Percentiles rank a stretch among this genome's conserved stretches.
Evolutionary conservation across 2,797 vertebrate species (phyloP).

Genomic region (Protonibea diacanthus): DNA sequence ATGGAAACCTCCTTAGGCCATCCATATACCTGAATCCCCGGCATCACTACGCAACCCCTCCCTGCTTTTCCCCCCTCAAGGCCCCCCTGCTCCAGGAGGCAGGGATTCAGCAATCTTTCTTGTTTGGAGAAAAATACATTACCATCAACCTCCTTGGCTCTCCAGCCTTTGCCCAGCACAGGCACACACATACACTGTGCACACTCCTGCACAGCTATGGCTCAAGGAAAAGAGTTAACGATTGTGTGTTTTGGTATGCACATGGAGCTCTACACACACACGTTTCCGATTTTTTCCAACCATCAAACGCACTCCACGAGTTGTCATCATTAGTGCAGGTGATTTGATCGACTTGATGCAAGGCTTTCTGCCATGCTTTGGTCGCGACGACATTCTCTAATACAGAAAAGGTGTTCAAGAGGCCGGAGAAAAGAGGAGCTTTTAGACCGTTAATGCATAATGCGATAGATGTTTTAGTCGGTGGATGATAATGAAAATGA

Average conservation of each 20-base stretch:
- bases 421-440: conserved; percentile 67
- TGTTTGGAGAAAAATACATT: conserved; percentile 87
- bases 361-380: conserved; percentile 47
- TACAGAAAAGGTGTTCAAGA: conserved; percentile 59
- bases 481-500: conserved; percentile 80
- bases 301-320: conserved; percentile 20
- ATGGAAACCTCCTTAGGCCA: conserved; percentile 89
- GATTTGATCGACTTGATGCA: conserved; percentile 61
- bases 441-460: conserved; percentile 80
- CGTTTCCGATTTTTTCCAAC: background rate
- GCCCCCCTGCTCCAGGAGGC: conserved; percentile 79
- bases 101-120: conserved; percentile 87
- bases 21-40: conserved; percentile 84
- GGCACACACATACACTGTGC: conserved; percentile 16
- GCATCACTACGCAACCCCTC: conserved; percentile 66
- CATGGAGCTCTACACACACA: background rate
- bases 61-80: conserved; percentile 2
- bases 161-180: conserved; percentile 54
- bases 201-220: conserved; percentile 37
- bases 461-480: conserved; percentile 75
- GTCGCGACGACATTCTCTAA: conserved; percentile 52
- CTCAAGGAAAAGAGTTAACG: conserved; percentile 17
- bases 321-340: conserved; percentile 39
- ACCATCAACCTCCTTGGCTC: conserved; percentile 68
- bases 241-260: conserved; percentile 12